These are phyloP conservation scores for Aepyceros melampus DNA, from an alignment of 2,113 vertebrate genomes.

Conservation along the genomic window DNA sequence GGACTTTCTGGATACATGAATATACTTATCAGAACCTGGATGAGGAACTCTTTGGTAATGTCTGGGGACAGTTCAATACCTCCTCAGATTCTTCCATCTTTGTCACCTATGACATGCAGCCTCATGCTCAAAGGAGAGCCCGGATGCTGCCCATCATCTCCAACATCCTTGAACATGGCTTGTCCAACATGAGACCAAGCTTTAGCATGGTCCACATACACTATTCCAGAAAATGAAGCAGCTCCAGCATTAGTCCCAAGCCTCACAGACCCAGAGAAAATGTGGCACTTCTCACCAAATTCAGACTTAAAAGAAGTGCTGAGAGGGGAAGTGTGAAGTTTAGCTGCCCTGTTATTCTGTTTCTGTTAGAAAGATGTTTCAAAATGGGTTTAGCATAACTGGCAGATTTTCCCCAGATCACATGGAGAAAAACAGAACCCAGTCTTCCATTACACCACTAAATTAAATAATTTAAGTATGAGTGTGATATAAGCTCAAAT, in stretches of 20 bases:
- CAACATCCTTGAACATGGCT: background rate
- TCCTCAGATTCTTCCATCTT: background rate
- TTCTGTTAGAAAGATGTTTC: background rate
- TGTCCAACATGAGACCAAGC: background rate
- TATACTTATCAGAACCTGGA: background rate
- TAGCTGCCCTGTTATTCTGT: background rate
- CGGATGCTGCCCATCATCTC: background rate
- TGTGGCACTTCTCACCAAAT: background rate
- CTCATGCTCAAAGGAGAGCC: background rate
- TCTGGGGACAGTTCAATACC: background rate
- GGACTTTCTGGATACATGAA: background rate
- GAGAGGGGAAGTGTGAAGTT: background rate
- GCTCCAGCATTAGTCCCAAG: background rate
- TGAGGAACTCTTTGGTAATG: background rate
- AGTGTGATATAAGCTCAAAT: background rate
- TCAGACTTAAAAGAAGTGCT: background rate
- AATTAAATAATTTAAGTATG: background rate
- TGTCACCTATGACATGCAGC: background rate
- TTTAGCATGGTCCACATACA: background rate
- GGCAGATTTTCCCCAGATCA: background rate
- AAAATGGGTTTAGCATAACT: background rate
- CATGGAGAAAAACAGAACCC: background rate
- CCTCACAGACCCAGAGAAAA: background rate
- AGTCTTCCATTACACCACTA: background rate
- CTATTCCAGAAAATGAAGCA: background rate